Conservation (phyloP, 2,113 vertebrate species). For the Bubo scandiacus region DNA sequence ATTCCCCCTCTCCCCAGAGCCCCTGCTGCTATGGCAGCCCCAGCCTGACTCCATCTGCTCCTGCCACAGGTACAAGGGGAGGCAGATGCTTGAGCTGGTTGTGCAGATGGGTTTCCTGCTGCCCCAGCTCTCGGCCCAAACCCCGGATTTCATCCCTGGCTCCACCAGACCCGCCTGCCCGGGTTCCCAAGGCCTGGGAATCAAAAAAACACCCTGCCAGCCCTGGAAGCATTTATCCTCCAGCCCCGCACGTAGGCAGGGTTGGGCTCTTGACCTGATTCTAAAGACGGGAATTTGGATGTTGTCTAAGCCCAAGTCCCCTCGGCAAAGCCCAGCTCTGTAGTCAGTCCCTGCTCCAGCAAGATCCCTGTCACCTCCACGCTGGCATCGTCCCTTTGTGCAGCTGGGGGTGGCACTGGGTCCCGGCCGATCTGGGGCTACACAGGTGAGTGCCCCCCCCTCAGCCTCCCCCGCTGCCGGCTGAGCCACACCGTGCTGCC, state of each 20-base stretch:
- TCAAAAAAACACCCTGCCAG: not conserved
- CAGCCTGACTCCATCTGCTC: not conserved
- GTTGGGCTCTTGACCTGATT: not conserved
- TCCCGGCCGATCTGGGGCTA: accelerated
- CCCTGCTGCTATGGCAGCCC: not conserved
- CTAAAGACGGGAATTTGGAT: not conserved
- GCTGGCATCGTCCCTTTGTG: accelerated
- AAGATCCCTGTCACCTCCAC: not conserved
- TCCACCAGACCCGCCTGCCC: not conserved
- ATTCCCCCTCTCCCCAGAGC: not conserved
- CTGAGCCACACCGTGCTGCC: accelerated
- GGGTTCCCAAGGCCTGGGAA: not conserved
- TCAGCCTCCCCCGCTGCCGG: not conserved
- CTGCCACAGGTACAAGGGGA: not conserved
- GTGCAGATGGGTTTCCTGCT: not conserved
- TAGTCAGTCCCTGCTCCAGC: not conserved
- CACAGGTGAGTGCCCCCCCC: not conserved
- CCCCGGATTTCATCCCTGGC: not conserved
- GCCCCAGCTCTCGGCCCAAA: not conserved
- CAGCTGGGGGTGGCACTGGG: not conserved
- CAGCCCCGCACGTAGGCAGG: not conserved
- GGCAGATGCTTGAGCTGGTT: not conserved
- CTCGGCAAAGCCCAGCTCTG: not conserved
- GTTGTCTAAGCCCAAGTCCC: not conserved
- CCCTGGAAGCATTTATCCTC: not conserved